phyloP scores from a whole-genome alignment of 2,113 vertebrate species.

The Myrmecophaga tridactyla region DNA sequence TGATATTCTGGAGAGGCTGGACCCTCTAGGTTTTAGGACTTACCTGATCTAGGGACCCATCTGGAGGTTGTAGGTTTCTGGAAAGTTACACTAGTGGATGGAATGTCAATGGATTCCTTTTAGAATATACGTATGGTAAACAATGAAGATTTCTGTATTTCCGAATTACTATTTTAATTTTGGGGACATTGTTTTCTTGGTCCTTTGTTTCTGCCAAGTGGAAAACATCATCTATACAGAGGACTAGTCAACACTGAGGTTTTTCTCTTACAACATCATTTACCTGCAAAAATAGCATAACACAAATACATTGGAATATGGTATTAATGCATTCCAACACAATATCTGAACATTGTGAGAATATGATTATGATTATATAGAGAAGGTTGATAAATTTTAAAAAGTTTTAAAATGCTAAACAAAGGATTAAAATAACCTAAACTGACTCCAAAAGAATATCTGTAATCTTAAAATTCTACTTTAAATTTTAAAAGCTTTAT shows the following conservation, averaged over 20 bases:
- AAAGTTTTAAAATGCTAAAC: conserved; percentile 9
- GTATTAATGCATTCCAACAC: background rate
- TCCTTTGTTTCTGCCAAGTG: background rate
- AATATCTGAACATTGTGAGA: background rate
- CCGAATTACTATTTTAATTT: background rate
- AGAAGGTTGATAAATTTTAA: background rate
- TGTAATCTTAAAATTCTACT: background rate
- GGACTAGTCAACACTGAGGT: background rate
- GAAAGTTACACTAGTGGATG: too few species aligned
- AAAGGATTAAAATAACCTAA: background rate
- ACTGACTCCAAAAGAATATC: background rate
- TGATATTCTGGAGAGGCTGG: too few species aligned
- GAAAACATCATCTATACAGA: background rate
- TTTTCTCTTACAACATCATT: background rate
- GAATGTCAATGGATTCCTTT: conserved; percentile 26
- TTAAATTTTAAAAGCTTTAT: conserved; percentile 3
- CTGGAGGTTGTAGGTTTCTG: too few species aligned
- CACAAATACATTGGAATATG: background rate
- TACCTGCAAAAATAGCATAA: background rate
- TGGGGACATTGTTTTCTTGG: background rate
- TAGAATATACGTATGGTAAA: background rate
- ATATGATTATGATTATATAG: background rate
- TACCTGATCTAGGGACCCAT: too few species aligned
- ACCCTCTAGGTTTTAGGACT: too few species aligned
- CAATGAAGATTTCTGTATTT: conserved; percentile 11